Base-by-base conservation (phyloP, 1,140 invertebrate genomes). In the Drosophila seguyi region DNA sequence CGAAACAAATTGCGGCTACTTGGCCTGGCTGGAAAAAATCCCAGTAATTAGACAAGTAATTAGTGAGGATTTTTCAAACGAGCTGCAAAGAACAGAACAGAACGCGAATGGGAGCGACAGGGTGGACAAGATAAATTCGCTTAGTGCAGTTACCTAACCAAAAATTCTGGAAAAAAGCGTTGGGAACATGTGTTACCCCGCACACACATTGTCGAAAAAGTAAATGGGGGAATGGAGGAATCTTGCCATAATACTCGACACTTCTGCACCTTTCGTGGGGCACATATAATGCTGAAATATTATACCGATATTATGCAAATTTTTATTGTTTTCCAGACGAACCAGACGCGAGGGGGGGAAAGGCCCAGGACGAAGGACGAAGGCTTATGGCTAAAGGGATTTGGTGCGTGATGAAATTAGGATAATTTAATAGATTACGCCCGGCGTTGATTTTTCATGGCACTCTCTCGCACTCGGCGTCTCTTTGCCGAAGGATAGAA, bases 231-330 rank as follows among this genome's bases (percentile, higher is more conserved):
- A 48, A 44, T 39, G 36, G 47, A 52, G 60, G 42, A 73, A 55
- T 74, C 66, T 62, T 38, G 48, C 67, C 67, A 65, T 79, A 80
- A 81, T 85, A 60, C 79, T 76, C 59, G 79, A 83, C 82, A 83
- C 77, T 81, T 81, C 73, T 61, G 59, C 85, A 88, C 81, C 85
- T 88, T 88, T 85, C 60, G 77, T 27, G 66, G 52, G 36, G 66
- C 68, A 41, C 53, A 72, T 67, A 90, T 90, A 90, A 90, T 90
- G 85, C 85, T 90, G 81, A 90, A 90, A 90, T 90, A 90, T 90
- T 90, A 90, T 90, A 90, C 85, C 85, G 86, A 90, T 90, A 90
- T 90, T 90, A 90, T 90, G 85, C 86, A 90, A 90, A 90, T 90
- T 90, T 90, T 90, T 85, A 90, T 90, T 90, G 85, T 90, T 90